Percentiles rank a stretch among this genome's conserved stretches.
These are phyloP conservation scores for Atrina japonica DNA, from an alignment of 2,888 invertebrate genomes.

Conservation along the genomic window DNA sequence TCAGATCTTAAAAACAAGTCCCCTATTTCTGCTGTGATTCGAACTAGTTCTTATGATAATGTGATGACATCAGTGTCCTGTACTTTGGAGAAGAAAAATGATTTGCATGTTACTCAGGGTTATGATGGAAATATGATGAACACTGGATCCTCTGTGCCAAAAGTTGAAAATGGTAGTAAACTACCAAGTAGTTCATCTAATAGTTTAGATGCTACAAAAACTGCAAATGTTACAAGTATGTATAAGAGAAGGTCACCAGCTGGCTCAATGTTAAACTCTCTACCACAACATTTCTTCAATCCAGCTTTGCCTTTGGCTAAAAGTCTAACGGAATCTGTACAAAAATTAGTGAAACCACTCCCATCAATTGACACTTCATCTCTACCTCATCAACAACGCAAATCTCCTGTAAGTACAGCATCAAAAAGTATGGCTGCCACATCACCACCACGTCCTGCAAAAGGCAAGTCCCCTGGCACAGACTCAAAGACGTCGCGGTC, in stretches of 20 bases:
- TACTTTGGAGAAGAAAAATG: constrained; percentile 11
- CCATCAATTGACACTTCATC: constrained; percentile 50
- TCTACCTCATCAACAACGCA: constrained; percentile 62
- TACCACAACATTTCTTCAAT: constrained; percentile 64
- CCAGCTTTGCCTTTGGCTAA: constrained; percentile 71
- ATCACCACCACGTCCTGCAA: constrained; percentile 33
- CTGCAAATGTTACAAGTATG: constrained; percentile 24
- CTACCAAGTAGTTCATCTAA: not conserved
- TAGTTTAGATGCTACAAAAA: not conserved
- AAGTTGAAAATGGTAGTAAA: constrained; percentile 9
- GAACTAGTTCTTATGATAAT: constrained; percentile 4
- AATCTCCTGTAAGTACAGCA: constrained; percentile 57
- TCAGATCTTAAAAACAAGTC: constrained; percentile 20
- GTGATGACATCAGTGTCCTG: constrained; percentile 4
- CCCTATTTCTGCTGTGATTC: not conserved
- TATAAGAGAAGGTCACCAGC: constrained; percentile 65
- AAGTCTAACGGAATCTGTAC: constrained; percentile 74
- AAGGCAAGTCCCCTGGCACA: constrained; percentile 16
- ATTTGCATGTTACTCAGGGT: constrained; percentile 19
- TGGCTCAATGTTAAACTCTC: constrained; percentile 65
- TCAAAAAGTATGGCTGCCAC: constrained; percentile 44
- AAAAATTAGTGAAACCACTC: constrained; percentile 73
- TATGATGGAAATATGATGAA: constrained; percentile 2
- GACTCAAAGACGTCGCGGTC: constrained; percentile 4
- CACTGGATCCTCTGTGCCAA: not conserved